Percentiles rank a stretch among this genome's conserved stretches.
Conservation (phyloP, 2,888 invertebrate genomes). For the Trileptium ribeirensis region DNA sequence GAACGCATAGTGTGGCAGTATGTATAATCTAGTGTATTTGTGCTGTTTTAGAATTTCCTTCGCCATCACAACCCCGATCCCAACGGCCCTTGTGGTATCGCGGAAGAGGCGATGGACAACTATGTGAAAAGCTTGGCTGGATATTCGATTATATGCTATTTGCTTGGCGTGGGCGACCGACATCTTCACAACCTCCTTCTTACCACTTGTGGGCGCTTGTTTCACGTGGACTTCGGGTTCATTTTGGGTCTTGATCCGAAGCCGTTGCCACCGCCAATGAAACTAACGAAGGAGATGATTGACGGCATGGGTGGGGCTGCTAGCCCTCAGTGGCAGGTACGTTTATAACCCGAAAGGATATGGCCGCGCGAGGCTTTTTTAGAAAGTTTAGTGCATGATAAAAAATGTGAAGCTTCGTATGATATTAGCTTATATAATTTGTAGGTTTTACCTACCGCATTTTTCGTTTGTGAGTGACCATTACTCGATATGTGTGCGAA, state of each 20-base stretch:
- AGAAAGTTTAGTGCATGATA: no score
- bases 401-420: no score
- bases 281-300: conserved; percentile 96
- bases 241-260: conserved; percentile 92
- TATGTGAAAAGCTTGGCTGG: conserved; percentile 73
- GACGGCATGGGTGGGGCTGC: conserved; percentile 64
- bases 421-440: no score
- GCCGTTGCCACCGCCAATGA: conserved; percentile 97
- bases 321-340: conserved; percentile 13
- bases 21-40: not conserved
- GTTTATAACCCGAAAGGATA: no score
- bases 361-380: no score
- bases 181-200: conserved; percentile 93
- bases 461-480: no score
- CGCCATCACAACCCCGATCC: conserved; percentile 80
- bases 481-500: no score
- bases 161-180: conserved; percentile 91
- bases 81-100: conserved; percentile 77
- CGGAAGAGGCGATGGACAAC: conserved; percentile 90
- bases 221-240: conserved; percentile 97
- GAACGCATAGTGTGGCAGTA: not conserved
- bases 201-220: conserved; percentile 75
- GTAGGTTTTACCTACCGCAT: no score
- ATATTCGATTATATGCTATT: conserved; percentile 94
- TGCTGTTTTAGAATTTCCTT: conserved; percentile 70